Evolutionary conservation across 2,888 invertebrate species (phyloP), one percentile per base, ranked within the genome.

Genomic region (Euzophera pinguis): DNA sequence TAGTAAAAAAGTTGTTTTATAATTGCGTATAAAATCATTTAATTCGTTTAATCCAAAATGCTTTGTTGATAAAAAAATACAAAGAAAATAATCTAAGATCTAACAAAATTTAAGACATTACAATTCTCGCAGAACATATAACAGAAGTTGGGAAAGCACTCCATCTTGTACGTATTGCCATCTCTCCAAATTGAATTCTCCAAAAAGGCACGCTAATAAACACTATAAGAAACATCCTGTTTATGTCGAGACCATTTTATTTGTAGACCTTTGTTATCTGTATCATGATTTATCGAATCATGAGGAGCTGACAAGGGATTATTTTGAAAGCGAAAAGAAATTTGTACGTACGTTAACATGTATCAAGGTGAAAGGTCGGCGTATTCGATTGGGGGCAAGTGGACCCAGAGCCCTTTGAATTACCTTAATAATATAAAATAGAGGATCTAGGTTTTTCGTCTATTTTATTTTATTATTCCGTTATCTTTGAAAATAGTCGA

Each of bases 211-310:
- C 14, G 32, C 14, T 32, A 45, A 45, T 45, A 45, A 16, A 45
- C 45, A 45, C 45, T 34, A 45, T 32, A n/a, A 9, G 32, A 10
- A 34, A 32, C 45, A 45, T 32, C 45, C 29, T 34, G 45, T 45
- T 45, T 45, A 10, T 13, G 32, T 16, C 45, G 29, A 16, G 27
- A 9, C n/a, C 45, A 10, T 16, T 32, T 32, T 45, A 32, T 45
- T 34, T 43, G 27, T 9, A 17, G 10, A 17, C 14, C 32, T 39
- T 16, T 39, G 39, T 39, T 39, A 39, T 16, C 45, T 16, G 45
- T 45, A 32, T 32, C 45, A 45, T 45, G 45, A 45, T 32, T 45
- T 45, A 45, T 45, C 14, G 45, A 32, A 45, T 45, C 32, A 34
- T 27, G 17, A 13, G 43, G 8, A 27, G 13, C n/a, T 29, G 43